Conservation (phyloP, 2,888 invertebrate species). For the Polymixis lichenea region DNA sequence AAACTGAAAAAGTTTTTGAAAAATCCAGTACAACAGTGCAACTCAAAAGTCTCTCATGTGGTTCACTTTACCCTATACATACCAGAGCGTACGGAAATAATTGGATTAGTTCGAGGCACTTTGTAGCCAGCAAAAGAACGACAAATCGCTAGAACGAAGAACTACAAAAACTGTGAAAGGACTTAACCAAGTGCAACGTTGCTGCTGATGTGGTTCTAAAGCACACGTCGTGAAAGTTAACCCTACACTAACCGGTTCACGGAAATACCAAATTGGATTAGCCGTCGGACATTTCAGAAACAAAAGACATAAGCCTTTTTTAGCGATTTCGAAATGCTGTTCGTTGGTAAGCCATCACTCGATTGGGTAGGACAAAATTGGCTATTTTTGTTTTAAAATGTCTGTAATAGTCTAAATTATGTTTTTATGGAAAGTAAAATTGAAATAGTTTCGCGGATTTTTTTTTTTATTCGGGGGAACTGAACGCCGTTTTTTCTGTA, state of each 20-base stretch:
- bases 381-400: not conserved
- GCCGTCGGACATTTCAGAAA: not conserved
- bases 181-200: not conserved
- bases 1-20: slow-evolving; percentile 4
- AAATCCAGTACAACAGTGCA: slow-evolving; percentile 7
- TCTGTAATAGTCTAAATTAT: too few species aligned
- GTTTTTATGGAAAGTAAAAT: too few species aligned
- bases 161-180: slow-evolving; percentile 22
- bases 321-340: not conserved
- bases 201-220: slow-evolving; percentile 2
- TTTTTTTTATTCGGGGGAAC: too few species aligned
- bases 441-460: too few species aligned
- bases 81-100: slow-evolving; percentile 29
- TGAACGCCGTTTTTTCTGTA: too few species aligned
- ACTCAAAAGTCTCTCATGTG: slow-evolving; percentile 23
- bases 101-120: slow-evolving; percentile 23
- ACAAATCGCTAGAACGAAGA: slow-evolving; percentile 19
- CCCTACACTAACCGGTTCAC: not conserved
- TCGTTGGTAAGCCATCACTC: not conserved
- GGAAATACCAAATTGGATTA: slow-evolving; percentile 28
- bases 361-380: not conserved
- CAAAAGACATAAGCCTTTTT: not conserved
- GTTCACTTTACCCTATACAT: slow-evolving; percentile 19
- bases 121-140: not conserved
- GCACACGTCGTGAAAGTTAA: slow-evolving; percentile 3